These are phyloP conservation scores for Stenurella melanura DNA, from an alignment of 2,888 invertebrate species.

Conservation along the genomic window DNA sequence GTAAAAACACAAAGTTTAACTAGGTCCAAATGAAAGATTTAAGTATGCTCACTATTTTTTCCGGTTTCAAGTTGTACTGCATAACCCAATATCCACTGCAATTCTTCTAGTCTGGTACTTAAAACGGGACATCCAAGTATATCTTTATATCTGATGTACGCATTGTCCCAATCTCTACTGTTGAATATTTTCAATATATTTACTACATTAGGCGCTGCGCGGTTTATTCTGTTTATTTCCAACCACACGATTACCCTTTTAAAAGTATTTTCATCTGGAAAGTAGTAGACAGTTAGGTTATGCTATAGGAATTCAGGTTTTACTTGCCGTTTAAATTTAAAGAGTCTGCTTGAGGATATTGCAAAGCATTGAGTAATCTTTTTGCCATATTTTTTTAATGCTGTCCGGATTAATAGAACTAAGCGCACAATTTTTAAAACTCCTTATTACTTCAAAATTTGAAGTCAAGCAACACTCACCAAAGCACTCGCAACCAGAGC, in stretches of 20 bases:
- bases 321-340: conserved; percentile 82
- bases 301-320: background rate
- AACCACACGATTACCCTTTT: conserved; percentile 91
- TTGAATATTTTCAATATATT: conserved; percentile 81
- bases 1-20: conserved; percentile 65
- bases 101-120: conserved; percentile 79
- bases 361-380: conserved; percentile 85
- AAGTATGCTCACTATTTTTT: conserved; percentile 79
- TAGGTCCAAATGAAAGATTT: background rate
- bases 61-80: conserved; percentile 90
- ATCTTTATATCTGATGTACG: conserved; percentile 83
- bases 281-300: conserved; percentile 25
- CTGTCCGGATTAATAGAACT: too few species aligned
- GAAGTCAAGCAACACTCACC: too few species aligned
- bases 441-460: too few species aligned
- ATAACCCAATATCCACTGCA: conserved; percentile 90
- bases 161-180: conserved; percentile 81
- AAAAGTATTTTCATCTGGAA: conserved; percentile 86
- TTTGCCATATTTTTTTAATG: conserved; percentile 78
- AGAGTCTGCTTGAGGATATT: conserved; percentile 83
- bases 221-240: conserved; percentile 94
- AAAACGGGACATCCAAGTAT: conserved; percentile 84
- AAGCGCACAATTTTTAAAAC: too few species aligned
- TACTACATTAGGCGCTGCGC: conserved; percentile 89
- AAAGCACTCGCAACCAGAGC: too few species aligned